Evolutionary conservation across 2,888 invertebrate species (phyloP), one percentile per base, ranked within the genome.

Genomic region (Drosophila silvestris): DNA sequence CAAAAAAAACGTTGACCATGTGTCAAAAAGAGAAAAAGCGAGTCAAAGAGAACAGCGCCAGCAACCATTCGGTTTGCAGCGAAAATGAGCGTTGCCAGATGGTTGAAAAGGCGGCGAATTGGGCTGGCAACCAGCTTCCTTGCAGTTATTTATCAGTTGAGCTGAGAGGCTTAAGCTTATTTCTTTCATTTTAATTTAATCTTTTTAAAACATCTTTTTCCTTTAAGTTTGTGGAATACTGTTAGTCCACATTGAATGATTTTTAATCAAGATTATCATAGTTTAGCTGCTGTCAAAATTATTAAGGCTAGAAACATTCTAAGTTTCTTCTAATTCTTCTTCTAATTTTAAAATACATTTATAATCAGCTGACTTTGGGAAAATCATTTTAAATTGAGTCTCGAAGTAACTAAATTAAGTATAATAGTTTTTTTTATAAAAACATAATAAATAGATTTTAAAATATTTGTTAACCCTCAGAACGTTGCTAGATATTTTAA

Each of bases 31-130:
- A 47, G 50, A 33, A 35, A 65, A 33, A 32, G 64, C 39, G 39
- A 58, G 63, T 28, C 41, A 22, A 44, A 35, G 35, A 53, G 52
- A 22, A 26, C 3, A 47, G 39, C 44, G 28, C 1, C 35, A 28
- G 9, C 63, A 83, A 68, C 66, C 64, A 73, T 62, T 70, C 44
- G 44, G 41, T 44, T 16, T 37, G 37, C 22, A 30, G 52, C 50
- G 22, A 28, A 52, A 12, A 1, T 19, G 22, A 60, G 68, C 63
- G 70, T 68, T 82, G 80, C 81, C 83, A 82, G 68, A 37, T 30
- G 28, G 72, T 50, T 52, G 5, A 14, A 67, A 75, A 56, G n/a
- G 30, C 19, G 22, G 22, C 39, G 5, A 32, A 28, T 41, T 51
- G 9, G 70, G 19, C 5, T 22, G 26, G 12, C 9, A 12, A 22